Conservation (phyloP, 2,888 invertebrate genomes). For the Stenurella melanura region DNA sequence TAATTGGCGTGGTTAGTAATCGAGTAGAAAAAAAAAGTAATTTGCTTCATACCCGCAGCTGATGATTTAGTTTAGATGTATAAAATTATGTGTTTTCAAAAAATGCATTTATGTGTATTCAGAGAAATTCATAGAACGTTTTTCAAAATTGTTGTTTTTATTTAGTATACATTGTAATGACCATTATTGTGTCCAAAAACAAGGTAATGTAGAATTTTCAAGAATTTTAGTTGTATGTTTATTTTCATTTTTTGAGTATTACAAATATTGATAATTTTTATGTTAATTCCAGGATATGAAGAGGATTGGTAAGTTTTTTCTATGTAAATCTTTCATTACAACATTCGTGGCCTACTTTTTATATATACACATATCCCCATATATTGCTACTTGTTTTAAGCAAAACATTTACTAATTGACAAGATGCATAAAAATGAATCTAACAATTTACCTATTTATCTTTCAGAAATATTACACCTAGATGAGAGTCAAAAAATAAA, state of each 20-base stretch:
- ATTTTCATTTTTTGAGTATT: slow-evolving; percentile 48
- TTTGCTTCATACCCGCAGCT: not conserved
- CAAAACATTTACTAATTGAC: slow-evolving; percentile 5
- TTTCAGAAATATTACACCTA: slow-evolving; percentile 33
- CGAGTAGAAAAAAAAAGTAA: not conserved
- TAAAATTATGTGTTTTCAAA: not conserved
- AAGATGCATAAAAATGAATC: not conserved
- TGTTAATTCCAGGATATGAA: slow-evolving; percentile 70
- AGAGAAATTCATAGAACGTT: not conserved
- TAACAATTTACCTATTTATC: not conserved
- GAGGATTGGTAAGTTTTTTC: slow-evolving; percentile 71
- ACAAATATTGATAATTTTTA: slow-evolving; percentile 63
- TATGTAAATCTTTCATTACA: slow-evolving; percentile 47
- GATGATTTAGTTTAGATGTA: not conserved
- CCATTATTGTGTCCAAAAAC: slow-evolving; percentile 5
- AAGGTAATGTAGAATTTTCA: slow-evolving; percentile 50
- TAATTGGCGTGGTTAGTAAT: not conserved
- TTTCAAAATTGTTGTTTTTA: not conserved
- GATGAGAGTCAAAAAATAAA: not conserved
- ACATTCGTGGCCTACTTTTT: slow-evolving; percentile 24
- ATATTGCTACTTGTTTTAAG: not conserved
- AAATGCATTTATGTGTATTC: not conserved
- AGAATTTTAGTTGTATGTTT: slow-evolving; percentile 24
- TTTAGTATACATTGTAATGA: slow-evolving; percentile 8
- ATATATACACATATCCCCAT: not conserved